Conservation (phyloP, 2,888 invertebrate species). For the Eulithis testata region DNA sequence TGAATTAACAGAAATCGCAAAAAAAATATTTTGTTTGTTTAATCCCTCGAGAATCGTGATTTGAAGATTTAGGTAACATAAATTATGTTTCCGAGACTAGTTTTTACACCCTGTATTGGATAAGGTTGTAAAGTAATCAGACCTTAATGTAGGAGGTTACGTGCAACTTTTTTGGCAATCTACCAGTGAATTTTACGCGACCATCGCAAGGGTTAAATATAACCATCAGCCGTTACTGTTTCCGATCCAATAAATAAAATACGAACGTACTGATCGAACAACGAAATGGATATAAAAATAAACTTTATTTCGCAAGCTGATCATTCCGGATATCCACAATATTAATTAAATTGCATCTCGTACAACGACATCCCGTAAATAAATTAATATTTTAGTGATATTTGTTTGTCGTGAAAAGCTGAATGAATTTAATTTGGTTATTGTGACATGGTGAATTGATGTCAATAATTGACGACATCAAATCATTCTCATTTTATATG, state of each 20-base stretch:
- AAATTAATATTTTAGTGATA: slow-evolving; percentile 27
- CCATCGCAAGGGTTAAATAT: background rate
- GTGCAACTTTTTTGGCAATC: too few species aligned
- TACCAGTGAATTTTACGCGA: background rate
- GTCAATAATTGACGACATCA: too few species aligned
- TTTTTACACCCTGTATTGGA: too few species aligned
- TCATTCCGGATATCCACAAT: slow-evolving; percentile 21
- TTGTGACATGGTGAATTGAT: too few species aligned
- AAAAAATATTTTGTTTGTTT: too few species aligned
- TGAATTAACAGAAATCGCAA: too few species aligned
- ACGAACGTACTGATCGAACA: background rate
- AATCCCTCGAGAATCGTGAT: too few species aligned
- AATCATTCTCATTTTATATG: too few species aligned
- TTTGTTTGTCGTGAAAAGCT: slow-evolving; percentile 24
- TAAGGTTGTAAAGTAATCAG: too few species aligned
- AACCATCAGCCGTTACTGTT: background rate
- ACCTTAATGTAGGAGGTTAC: too few species aligned
- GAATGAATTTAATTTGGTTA: slow-evolving; percentile 12
- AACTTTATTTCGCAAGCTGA: slow-evolving; percentile 20
- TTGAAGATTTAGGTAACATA: too few species aligned
- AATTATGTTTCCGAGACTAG: too few species aligned
- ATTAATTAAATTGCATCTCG: slow-evolving; percentile 31
- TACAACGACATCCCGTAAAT: slow-evolving; percentile 24
- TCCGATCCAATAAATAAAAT: slow-evolving; percentile 1
- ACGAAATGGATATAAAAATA: slow-evolving; percentile 12